Evolutionary conservation across 1,140 invertebrate genomes (phyloP), one percentile per base, ranked within the genome.

Genomic region (Batillaria attramentaria): DNA sequence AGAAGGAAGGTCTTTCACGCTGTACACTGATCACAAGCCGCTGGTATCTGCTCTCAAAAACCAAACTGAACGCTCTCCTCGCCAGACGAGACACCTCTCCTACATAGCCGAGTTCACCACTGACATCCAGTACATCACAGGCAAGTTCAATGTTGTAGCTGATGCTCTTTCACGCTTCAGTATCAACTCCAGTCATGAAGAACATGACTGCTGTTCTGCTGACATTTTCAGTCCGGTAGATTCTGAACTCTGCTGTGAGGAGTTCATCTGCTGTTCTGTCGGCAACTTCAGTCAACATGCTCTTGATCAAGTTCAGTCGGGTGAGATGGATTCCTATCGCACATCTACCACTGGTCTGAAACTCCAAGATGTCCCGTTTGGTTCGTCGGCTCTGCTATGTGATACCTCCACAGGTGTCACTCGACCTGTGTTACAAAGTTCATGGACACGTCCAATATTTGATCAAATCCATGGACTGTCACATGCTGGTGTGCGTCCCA

Each of bases 71-170:
- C 72, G 46, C 42, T 74, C 72, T 50, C 72, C 46, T 50, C 46
- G 46, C 0, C 72, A 74, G 33, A 57, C 72, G 13, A 46, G 24
- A 46, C 50, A 74, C 18, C 50, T 74, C 18, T 74, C 72, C 50
- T 57, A 50, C 72, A 74, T 74, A 18, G 72, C 72, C 13, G 72
- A 74, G n/a, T 57, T 74, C 50, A 74, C 72, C 72, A 74, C 72
- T 54, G 50, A 74, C 33, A 74, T 74, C 31, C 50, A 57, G 35
- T 54, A n/a, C n/a, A n/a, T n/a, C n/a, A 57, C 72, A 74, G 18
- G 24, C 42, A 74, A 74, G 72, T 65, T 65, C 62, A 65, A 24
- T 65, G 62, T 65, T 31, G 62, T 65, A 31, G 33, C 72, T 50
- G 72, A 74, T 57, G 72, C 72, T 37, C 33, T 74, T 46, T 57